Evolutionary conservation across 2,113 vertebrate genomes (phyloP).

Genomic region (Oplegnathus fasciatus): DNA sequence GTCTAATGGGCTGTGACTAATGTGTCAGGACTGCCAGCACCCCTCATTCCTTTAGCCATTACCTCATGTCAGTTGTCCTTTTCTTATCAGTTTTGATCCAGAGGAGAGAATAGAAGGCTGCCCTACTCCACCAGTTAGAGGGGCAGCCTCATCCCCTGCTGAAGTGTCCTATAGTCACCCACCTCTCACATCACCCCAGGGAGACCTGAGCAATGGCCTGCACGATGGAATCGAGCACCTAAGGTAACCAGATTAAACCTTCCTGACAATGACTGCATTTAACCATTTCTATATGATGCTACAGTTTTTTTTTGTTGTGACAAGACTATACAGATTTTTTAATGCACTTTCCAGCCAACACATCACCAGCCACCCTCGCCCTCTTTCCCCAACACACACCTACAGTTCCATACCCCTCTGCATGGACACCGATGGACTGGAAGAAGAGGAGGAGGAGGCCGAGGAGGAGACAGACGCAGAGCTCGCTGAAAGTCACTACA

Average conservation of each 20-base stretch:
- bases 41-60: slow-evolving; percentile 43
- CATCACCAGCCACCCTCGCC: slow-evolving; percentile 85
- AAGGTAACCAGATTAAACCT: slow-evolving; percentile 80
- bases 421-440: slow-evolving; percentile 90
- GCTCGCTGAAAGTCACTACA: slow-evolving; percentile 81
- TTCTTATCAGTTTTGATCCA: slow-evolving; percentile 88
- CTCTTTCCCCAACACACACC: slow-evolving; percentile 91
- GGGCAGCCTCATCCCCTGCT: slow-evolving; percentile 88
- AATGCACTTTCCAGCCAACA: slow-evolving; percentile 79
- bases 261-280: background rate
- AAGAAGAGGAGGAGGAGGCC: slow-evolving; percentile 78
- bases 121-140: slow-evolving; percentile 91
- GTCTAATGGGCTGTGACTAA: slow-evolving; percentile 57
- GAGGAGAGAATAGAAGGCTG: slow-evolving; percentile 88
- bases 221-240: slow-evolving; percentile 87
- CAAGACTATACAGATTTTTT: background rate
- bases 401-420: slow-evolving; percentile 92
- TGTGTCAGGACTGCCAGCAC: slow-evolving; percentile 26
- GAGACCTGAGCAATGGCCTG: slow-evolving; percentile 88
- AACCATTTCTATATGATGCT: background rate
- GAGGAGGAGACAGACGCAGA: slow-evolving; percentile 85
- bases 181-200: slow-evolving; percentile 88
- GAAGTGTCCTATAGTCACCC: slow-evolving; percentile 91
- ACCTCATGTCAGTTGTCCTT: slow-evolving; percentile 36
- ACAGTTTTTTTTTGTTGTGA: background rate